A percentile compares a stretch with the other conserved stretches of the same genome.
Evolutionary conservation across 2,113 vertebrate species (phyloP).

Genomic region (Entosphenus tridentatus): DNA sequence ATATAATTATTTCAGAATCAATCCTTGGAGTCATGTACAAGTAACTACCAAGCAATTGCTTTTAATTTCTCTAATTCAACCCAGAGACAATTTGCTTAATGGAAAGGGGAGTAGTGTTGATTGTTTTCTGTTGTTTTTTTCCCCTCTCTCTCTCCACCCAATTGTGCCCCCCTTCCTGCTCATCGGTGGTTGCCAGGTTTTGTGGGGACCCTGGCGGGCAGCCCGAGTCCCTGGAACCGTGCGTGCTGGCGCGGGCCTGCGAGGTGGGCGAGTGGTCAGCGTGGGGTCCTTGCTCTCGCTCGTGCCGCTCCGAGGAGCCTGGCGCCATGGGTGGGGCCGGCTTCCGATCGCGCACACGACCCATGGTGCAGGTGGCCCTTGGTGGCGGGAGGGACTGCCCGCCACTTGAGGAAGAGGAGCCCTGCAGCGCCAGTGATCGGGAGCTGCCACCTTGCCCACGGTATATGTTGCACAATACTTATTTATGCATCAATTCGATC

Average conservation of each 20-base stretch:
- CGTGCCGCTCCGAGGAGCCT: constrained; percentile 25
- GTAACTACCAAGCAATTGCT: no score
- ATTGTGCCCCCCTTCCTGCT: no score
- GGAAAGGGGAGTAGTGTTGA: no score
- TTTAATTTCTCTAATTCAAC: no score
- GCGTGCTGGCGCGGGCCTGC: constrained; percentile 57
- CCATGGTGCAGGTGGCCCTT: constrained; percentile 41
- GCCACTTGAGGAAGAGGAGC: constrained; percentile 36
- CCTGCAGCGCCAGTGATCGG: constrained; percentile 37
- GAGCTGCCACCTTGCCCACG: constrained; percentile 35
- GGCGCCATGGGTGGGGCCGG: constrained; percentile 19
- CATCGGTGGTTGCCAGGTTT: no score
- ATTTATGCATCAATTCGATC: no score
- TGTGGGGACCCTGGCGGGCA: constrained; percentile 14
- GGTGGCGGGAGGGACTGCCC: constrained; percentile 42
- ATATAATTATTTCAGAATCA: no score
- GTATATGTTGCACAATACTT: constrained; percentile 28
- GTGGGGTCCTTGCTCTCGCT: constrained; percentile 58
- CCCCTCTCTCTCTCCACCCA: no score
- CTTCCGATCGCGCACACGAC: constrained; percentile 29
- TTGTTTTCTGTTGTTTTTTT: no score
- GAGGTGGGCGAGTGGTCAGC: constrained; percentile 52
- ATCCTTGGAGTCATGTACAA: no score
- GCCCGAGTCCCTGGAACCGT: constrained; percentile 63
- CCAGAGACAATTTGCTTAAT: no score